Base-by-base conservation (phyloP, 2,113 vertebrate species). In the Choloepus hoffmanni region DNA sequence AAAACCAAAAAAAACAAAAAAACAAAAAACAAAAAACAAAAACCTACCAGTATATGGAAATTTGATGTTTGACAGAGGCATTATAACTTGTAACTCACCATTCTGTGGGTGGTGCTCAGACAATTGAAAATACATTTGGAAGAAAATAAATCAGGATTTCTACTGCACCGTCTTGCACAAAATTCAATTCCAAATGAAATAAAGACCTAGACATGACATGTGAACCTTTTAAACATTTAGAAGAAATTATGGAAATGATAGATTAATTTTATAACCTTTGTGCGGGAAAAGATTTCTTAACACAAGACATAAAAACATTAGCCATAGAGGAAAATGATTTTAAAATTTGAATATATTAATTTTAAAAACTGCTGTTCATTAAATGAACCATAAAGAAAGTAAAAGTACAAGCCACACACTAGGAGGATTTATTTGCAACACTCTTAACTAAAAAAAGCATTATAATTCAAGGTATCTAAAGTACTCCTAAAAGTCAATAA, bases 391-490 rank as follows among this genome's bases (percentile, higher is more conserved):
- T 87, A 79, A 96, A 87, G 33, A 63, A 87, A 87, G 30, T 83
- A 86, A 83, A 89, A 78, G 73, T 48, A 68, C 12, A 95, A 65
- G 55, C 26, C 36, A 58, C 10, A 50, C 43, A 21, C 11, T 58
- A 50, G 24, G 21, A 73, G 43, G 77, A 95, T 85, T 94, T 92
- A 82, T 93, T 88, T 88, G 48, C 12, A 84, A 36, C 36, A 88
- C 53, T 89, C 95, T 55, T 67, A 40, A 53, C 50, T 91, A 70
- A 73, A 86, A 45, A 76, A 90, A 73, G 26, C 73, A 50, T 62
- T 90, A 73, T 93, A 77, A 90, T 84, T 91, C 68, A 78, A 78
- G 84, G 67, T 84, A 91, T 68, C 15, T 91, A 91, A 96, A 77
- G 86, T 84, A 84, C 63, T 73, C 30, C 50, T 93, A 83, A 82